These are phyloP conservation scores for Gandaritis pyraliata DNA, from an alignment of 2,888 invertebrate species.

Conservation along the genomic window DNA sequence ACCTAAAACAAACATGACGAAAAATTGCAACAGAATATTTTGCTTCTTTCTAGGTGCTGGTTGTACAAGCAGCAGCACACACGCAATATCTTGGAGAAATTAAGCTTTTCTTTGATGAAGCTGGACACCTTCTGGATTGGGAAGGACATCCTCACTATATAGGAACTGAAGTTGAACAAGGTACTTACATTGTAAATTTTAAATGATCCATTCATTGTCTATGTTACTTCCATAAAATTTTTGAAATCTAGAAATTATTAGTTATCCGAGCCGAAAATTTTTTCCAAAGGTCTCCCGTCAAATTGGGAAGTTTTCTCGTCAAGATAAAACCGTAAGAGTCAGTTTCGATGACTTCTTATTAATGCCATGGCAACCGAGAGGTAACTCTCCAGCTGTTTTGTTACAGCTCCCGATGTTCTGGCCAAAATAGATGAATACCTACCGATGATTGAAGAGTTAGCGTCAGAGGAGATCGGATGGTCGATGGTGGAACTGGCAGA, in stretches of 20 bases:
- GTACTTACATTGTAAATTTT: constrained; percentile 63
- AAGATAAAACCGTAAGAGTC: not conserved
- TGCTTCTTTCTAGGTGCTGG: constrained; percentile 74
- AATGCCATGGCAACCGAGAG: too few relatives aligned
- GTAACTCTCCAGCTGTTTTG: too few relatives aligned
- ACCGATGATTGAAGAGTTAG: constrained; percentile 80
- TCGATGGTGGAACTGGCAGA: constrained; percentile 84
- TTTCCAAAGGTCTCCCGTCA: too few relatives aligned
- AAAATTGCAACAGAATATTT: too few relatives aligned
- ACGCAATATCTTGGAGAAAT: constrained; percentile 92
- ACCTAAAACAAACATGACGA: too few relatives aligned
- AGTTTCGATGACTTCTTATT: too few relatives aligned
- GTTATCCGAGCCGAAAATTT: too few relatives aligned
- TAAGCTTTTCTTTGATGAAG: constrained; percentile 88
- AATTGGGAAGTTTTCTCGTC: too few relatives aligned
- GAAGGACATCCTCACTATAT: constrained; percentile 89
- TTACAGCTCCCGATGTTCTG: constrained; percentile 77
- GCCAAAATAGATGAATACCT: constrained; percentile 85
- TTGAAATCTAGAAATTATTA: too few relatives aligned
- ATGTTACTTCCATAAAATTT: too few relatives aligned
- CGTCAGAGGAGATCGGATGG: constrained; percentile 83
- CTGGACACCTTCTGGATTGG: constrained; percentile 87
- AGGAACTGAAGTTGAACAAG: constrained; percentile 85
- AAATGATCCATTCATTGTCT: too few relatives aligned
- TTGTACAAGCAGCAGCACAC: constrained; percentile 90